Evolutionary conservation across 2,888 invertebrate genomes (phyloP).

Genomic region (Athalia cordata): DNA sequence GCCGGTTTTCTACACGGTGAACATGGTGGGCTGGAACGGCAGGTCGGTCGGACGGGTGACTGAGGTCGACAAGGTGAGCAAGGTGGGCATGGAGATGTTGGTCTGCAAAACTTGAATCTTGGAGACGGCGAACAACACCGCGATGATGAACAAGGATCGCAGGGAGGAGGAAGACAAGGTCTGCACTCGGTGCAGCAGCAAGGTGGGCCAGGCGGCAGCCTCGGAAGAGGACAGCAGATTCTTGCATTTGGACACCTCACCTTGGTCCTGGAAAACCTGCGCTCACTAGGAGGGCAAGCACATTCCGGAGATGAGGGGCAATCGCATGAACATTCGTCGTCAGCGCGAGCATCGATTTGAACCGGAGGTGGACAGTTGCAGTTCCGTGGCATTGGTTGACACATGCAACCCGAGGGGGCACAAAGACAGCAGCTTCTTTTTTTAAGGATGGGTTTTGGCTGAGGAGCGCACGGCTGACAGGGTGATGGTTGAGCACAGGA

Average conservation of each 20-base stretch:
- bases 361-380: conserved; percentile 64
- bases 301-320: conserved; percentile 61
- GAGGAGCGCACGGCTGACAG: conserved; percentile 53
- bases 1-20: conserved; percentile 49
- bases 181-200: conserved; percentile 55
- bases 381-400: conserved; percentile 58
- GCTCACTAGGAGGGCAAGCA: conserved; percentile 62
- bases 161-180: conserved; percentile 55
- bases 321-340: conserved; percentile 59
- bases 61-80: conserved; percentile 50
- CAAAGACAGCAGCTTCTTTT: conserved; percentile 56
- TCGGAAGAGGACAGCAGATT: conserved; percentile 56
- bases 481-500: conserved; percentile 46
- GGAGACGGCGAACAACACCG: conserved; percentile 51
- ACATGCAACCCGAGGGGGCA: conserved; percentile 55
- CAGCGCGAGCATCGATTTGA: conserved; percentile 58
- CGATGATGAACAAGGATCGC: conserved; percentile 55
- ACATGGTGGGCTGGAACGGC: conserved; percentile 49
- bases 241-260: conserved; percentile 57
- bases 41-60: conserved; percentile 35
- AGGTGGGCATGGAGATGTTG: conserved; percentile 47
- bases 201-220: conserved; percentile 55
- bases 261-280: conserved; percentile 56
- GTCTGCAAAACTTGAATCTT: conserved; percentile 47
- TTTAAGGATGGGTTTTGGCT: conserved; percentile 53